A percentile compares a stretch with the other conserved stretches of the same genome.
Conservation (phyloP, 2,888 invertebrate species). For the Mesorhabditis sp. region DNA sequence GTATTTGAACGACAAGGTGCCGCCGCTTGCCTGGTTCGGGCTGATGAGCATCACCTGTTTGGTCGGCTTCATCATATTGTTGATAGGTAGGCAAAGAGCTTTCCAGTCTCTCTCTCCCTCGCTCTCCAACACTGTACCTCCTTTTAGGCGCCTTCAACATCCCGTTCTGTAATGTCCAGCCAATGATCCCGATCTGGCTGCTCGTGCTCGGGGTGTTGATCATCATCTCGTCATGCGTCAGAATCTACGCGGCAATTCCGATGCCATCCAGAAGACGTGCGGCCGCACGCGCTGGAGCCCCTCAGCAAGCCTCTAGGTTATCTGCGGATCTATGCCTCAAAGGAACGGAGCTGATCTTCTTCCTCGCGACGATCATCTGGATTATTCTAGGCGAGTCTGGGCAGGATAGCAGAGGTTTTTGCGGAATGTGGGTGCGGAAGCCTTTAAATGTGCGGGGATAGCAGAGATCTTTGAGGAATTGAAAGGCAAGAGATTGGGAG, state of each 20-base stretch:
- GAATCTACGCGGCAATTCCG: conserved; percentile 42
- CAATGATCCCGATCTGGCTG: conserved; percentile 53
- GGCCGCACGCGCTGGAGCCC: background rate
- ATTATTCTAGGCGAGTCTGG: conserved; percentile 42
- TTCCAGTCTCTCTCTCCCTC: background rate
- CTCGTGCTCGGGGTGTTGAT: conserved; percentile 44
- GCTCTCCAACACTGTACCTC: background rate
- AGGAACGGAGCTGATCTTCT: conserved; percentile 41
- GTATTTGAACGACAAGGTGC: conserved; percentile 46
- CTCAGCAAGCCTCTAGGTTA: background rate
- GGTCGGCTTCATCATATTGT: conserved; percentile 26
- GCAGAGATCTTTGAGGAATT: conserved; percentile 8
- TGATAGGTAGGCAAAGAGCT: conserved; percentile 27
- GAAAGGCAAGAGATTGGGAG: background rate
- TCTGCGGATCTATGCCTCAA: conserved; percentile 16
- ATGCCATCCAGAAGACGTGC: conserved; percentile 17
- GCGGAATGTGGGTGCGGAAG: background rate
- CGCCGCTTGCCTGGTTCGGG: conserved; percentile 16
- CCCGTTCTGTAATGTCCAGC: conserved; percentile 48
- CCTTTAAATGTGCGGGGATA: background rate
- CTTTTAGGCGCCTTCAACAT: conserved; percentile 39
- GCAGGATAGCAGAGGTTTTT: background rate
- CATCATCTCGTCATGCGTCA: conserved; percentile 41
- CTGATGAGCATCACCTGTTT: conserved; percentile 14
- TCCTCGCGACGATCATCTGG: conserved; percentile 46